Conservation (phyloP, 2,888 invertebrate species). For the Ormyrus nitidulus region DNA sequence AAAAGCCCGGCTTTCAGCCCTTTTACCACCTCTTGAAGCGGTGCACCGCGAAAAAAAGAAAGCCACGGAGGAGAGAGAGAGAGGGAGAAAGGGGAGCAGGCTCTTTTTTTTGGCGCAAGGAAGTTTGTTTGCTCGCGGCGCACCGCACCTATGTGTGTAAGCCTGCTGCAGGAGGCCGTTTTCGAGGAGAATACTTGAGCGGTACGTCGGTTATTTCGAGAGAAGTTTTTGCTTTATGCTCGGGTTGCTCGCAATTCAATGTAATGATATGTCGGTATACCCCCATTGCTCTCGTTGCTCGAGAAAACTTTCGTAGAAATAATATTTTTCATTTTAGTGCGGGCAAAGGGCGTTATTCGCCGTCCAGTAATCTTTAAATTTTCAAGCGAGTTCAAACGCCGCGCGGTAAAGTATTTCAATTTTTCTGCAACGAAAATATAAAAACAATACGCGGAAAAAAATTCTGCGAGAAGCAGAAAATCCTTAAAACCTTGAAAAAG, state of each 20-base stretch:
- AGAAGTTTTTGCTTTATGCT: background rate
- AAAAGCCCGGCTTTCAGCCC: slow-evolving; percentile 26
- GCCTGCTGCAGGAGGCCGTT: background rate
- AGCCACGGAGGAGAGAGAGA: background rate
- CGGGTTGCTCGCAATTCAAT: background rate
- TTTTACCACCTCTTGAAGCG: slow-evolving; percentile 21
- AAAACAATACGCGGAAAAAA: too few relatives aligned
- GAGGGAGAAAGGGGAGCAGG: background rate
- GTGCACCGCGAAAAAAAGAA: slow-evolving; percentile 5
- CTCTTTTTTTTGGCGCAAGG: background rate
- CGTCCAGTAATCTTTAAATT: too few relatives aligned
- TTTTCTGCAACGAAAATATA: too few relatives aligned
- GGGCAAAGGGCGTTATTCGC: too few relatives aligned
- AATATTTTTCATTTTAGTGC: too few relatives aligned
- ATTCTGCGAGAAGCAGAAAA: too few relatives aligned
- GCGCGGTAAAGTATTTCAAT: too few relatives aligned
- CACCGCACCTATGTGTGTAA: slow-evolving; percentile 3
- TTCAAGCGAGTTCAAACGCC: too few relatives aligned
- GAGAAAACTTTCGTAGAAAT: too few relatives aligned
- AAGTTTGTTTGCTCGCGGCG: slow-evolving; percentile 42
- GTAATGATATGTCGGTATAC: too few relatives aligned
- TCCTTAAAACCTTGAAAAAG: background rate
- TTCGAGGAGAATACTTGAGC: slow-evolving; percentile 13
- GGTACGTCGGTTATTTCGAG: slow-evolving; percentile 24
- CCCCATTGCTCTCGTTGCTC: too few relatives aligned